Evolutionary conservation across 1,140 invertebrate genomes (phyloP).

Genomic region (Trichogramma pretiosum): DNA sequence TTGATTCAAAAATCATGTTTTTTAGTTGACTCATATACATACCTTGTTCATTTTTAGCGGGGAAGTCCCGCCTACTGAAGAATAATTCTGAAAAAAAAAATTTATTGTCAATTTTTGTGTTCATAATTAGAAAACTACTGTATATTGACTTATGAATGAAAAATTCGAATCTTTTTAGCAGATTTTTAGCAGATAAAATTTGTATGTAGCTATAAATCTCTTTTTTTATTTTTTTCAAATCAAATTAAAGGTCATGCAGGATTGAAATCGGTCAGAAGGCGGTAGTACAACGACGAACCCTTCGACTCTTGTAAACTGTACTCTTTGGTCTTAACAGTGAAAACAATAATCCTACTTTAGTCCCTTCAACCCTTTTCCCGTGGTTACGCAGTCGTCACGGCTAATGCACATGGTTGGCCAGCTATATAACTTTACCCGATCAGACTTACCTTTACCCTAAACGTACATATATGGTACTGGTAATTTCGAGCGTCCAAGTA

Average conservation of each 20-base stretch:
- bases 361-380: constrained; percentile 28
- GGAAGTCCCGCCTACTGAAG: constrained; percentile 38
- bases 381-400: constrained; percentile 22
- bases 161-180: too few relatives aligned
- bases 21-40: constrained; percentile 21
- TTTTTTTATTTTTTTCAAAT: too few relatives aligned
- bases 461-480: constrained; percentile 17
- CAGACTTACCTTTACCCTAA: constrained; percentile 19
- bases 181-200: too few relatives aligned
- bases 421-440: constrained; percentile 22
- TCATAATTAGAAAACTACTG: too few relatives aligned
- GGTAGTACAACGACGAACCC: too few relatives aligned
- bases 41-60: constrained; percentile 47
- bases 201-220: too few relatives aligned
- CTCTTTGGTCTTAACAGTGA: too few relatives aligned
- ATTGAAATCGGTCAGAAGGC: too few relatives aligned
- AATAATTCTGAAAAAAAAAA: constrained; percentile 39
- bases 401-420: constrained; percentile 27
- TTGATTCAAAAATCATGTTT: not conserved
- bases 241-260: too few relatives aligned
- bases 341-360: constrained; percentile 28
- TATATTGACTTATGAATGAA: too few relatives aligned
- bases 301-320: too few relatives aligned
- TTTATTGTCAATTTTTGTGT: too few relatives aligned
- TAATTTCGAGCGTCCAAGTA: constrained; percentile 32